Evolutionary conservation across 2,888 invertebrate species (phyloP).

Genomic region (Imbricaverruca yamaguchii): DNA sequence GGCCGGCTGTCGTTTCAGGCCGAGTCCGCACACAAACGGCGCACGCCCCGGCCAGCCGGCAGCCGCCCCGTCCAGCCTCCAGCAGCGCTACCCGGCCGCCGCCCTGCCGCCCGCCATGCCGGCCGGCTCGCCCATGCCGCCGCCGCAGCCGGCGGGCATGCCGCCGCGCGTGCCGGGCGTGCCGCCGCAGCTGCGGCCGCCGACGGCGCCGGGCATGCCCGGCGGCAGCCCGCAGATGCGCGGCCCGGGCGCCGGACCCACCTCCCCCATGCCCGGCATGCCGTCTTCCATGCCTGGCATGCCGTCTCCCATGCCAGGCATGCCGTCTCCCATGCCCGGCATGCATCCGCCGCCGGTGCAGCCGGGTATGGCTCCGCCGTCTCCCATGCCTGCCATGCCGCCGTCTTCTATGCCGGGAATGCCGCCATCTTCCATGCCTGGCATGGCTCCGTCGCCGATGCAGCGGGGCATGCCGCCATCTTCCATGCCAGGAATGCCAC

Average conservation of each 20-base stretch:
- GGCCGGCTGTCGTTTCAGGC: background rate
- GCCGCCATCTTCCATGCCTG: background rate
- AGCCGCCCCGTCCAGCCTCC: background rate
- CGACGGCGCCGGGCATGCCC: no score
- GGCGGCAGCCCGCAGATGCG: no score
- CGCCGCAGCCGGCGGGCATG: background rate
- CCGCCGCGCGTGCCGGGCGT: background rate
- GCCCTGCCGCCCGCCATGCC: background rate
- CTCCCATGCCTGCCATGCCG: background rate
- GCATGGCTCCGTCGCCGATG: background rate
- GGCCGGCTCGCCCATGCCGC: background rate
- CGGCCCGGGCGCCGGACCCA: no score
- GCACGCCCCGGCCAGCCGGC: background rate
- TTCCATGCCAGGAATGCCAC: background rate
- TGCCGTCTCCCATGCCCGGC: background rate
- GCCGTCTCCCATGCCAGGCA: background rate
- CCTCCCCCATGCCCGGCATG: no score
- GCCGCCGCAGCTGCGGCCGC: background rate
- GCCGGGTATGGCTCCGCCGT: background rate
- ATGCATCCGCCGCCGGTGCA: background rate
- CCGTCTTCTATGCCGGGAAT: background rate
- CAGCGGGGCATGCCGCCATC: background rate
- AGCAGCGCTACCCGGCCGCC: slow-evolving; percentile 7
- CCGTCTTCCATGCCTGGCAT: no score
- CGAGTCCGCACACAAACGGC: background rate